Percentiles rank a stretch among this genome's conserved stretches.
Evolutionary conservation across 2,797 vertebrate genomes (phyloP).

Genomic region (Enteromius thamalakanensis): DNA sequence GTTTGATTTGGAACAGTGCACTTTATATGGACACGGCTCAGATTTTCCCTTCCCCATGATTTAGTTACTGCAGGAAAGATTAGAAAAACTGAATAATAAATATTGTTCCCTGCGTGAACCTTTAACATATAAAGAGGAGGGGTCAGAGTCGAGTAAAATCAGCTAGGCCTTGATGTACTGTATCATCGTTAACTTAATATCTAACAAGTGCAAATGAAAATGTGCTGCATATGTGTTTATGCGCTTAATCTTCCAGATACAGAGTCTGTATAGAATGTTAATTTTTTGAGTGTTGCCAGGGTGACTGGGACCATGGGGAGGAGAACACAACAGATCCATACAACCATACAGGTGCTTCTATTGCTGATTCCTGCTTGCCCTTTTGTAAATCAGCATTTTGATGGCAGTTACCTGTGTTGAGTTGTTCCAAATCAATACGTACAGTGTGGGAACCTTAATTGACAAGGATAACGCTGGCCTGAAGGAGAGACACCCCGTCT

Average conservation of each 20-base stretch:
- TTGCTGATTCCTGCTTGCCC: conserved; percentile 65
- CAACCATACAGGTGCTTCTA: conserved; percentile 60
- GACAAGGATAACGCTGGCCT: conserved; percentile 78
- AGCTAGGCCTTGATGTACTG: neutral
- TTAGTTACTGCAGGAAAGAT: neutral
- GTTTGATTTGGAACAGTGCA: conserved; percentile 71
- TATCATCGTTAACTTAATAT: neutral
- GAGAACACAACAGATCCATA: conserved; percentile 68
- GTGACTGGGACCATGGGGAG: conserved; percentile 41
- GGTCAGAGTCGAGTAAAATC: neutral
- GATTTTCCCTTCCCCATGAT: conserved; percentile 66
- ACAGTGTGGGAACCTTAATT: conserved; percentile 77
- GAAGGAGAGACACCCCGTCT: conserved; percentile 77
- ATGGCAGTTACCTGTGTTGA: conserved; percentile 80
- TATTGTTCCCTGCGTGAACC: neutral
- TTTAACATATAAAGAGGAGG: neutral
- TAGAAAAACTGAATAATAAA: neutral
- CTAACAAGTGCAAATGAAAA: neutral
- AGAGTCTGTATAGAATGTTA: conserved; percentile 33
- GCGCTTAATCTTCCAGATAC: neutral
- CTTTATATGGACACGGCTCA: conserved; percentile 59
- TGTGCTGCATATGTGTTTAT: neutral
- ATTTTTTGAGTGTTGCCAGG: conserved; percentile 55
- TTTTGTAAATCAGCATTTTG: conserved; percentile 83
- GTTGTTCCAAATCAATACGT: conserved; percentile 85